Evolutionary conservation across 2,113 vertebrate genomes (phyloP).

Genomic region (Mystacornis crossleyi): DNA sequence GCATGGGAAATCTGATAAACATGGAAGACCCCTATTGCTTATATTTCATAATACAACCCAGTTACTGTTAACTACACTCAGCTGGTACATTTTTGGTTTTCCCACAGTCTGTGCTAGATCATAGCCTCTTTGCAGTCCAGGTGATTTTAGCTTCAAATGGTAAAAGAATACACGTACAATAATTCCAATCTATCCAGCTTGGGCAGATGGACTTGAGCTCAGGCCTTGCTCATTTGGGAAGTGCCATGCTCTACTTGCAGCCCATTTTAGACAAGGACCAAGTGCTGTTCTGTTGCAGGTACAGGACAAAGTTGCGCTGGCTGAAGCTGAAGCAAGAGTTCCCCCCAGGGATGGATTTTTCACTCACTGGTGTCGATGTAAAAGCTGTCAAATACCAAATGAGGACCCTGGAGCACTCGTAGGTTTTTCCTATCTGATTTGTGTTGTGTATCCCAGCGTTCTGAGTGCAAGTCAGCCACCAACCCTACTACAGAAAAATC

Average conservation of each 20-base stretch:
- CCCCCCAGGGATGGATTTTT: neutral
- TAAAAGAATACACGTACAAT: neutral
- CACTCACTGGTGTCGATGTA: neutral
- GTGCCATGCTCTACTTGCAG: neutral
- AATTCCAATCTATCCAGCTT: neutral
- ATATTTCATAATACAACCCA: neutral
- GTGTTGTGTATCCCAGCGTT: neutral
- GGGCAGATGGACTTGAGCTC: neutral
- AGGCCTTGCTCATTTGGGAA: neutral
- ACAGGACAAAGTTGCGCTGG: neutral
- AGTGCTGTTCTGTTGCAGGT: neutral
- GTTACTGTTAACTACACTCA: neutral
- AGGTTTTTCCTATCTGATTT: neutral
- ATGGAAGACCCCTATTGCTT: neutral
- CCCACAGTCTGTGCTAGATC: neutral
- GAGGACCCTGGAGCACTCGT: neutral
- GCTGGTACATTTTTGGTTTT: neutral
- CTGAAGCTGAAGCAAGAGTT: neutral
- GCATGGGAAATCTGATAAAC: neutral
- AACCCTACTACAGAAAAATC: neutral
- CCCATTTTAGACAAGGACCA: neutral
- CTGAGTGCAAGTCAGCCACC: neutral
- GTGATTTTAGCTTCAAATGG: neutral
- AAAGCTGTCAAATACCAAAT: neutral
- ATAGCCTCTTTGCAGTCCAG: neutral